Conservation (phyloP, 2,113 vertebrate genomes). For the Nothoprocta pentlandii region DNA sequence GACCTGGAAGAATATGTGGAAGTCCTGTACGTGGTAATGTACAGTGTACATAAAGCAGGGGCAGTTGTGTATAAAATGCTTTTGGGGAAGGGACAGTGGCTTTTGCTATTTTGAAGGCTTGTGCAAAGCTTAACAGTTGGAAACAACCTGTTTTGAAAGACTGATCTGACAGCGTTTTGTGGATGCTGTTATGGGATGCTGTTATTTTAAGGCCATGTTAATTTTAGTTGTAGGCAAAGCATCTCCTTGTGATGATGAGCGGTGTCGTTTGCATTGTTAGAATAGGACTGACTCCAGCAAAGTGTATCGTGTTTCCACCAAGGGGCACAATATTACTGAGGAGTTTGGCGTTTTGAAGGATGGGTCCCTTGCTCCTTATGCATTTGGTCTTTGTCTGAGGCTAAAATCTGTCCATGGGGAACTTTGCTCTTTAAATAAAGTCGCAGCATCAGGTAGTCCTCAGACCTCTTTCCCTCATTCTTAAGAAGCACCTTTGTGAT, state of each 20-base stretch:
- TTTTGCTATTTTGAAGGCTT: background rate
- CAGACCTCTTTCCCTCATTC: background rate
- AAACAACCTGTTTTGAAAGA: background rate
- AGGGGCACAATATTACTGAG: background rate
- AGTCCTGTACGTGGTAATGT: background rate
- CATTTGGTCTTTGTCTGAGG: background rate
- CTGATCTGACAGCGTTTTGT: background rate
- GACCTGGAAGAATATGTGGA: background rate
- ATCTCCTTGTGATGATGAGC: background rate
- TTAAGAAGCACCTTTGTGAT: background rate
- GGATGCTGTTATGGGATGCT: background rate
- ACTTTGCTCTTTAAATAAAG: accelerated
- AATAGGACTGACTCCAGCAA: background rate
- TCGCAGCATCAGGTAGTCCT: background rate
- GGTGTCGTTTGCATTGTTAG: background rate
- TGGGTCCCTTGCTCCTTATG: background rate
- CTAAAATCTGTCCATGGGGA: background rate
- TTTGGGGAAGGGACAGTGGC: background rate
- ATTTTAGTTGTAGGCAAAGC: background rate
- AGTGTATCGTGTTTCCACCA: background rate
- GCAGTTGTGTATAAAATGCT: background rate
- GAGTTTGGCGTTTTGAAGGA: background rate
- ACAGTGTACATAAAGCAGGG: background rate
- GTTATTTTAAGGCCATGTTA: background rate
- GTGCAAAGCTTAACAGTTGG: background rate